phyloP scores from a whole-genome alignment of 2,888 invertebrate genomes.

The Hipparchia sbordonii region DNA sequence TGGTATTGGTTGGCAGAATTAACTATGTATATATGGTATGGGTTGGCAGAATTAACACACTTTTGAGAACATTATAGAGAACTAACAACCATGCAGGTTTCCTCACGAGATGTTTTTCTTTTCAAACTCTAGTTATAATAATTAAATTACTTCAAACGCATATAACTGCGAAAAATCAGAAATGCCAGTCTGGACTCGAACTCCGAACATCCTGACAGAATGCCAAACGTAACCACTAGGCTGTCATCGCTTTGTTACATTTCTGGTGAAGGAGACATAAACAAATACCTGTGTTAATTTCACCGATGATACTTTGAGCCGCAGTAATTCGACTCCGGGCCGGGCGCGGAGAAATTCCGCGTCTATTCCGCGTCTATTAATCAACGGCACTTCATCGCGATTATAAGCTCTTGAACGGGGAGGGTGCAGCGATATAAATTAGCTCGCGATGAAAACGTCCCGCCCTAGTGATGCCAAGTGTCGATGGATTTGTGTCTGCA shows the following conservation, averaged over 20 bases:
- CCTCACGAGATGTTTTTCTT: too few relatives aligned
- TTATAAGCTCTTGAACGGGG: conserved; percentile 80
- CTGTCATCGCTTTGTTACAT: not conserved
- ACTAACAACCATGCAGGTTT: too few relatives aligned
- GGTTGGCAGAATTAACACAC: too few relatives aligned
- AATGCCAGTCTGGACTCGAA: too few relatives aligned
- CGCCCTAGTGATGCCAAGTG: conserved; percentile 48
- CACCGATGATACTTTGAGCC: conserved; percentile 48
- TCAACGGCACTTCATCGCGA: conserved; percentile 78
- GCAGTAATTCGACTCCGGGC: conserved; percentile 45
- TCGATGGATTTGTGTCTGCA: conserved; percentile 26
- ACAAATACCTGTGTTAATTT: conserved; percentile 21
- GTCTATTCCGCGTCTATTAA: conserved; percentile 73
- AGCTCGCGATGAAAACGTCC: conserved; percentile 71
- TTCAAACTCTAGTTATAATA: too few relatives aligned
- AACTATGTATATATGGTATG: too few relatives aligned
- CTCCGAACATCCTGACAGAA: too few relatives aligned
- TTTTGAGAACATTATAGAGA: too few relatives aligned
- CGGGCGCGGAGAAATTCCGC: conserved; percentile 50
- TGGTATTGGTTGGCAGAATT: too few relatives aligned
- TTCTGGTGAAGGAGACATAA: not conserved
- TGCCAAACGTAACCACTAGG: not conserved
- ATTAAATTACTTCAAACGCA: too few relatives aligned
- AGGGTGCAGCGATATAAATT: conserved; percentile 76
- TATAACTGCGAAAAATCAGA: too few relatives aligned